Base-by-base conservation (phyloP, 2,888 invertebrate genomes). In the Bombylius major region DNA sequence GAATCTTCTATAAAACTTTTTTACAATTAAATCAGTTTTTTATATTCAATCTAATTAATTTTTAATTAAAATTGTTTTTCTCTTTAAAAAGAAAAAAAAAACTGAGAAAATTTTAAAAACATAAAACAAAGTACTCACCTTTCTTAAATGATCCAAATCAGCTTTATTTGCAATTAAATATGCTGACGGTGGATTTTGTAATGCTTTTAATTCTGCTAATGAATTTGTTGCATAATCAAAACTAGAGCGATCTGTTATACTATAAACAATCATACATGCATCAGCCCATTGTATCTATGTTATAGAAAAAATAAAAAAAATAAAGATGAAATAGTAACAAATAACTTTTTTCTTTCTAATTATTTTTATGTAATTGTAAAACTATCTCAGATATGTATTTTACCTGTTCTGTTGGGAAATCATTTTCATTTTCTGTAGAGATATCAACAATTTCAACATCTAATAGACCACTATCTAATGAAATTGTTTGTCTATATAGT, bases 391-490 rank as follows among this genome's bases (percentile, higher is more conserved):
- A 36, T 36, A n/a, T n/a, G n/a, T n/a, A 8, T 57, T 63, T 70
- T 73, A 79, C 79, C 77, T 80, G 80, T 70, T 80, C 80, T 62
- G 78, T 70, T 55, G 80, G 79, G 64, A 80, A 79, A 59, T 67
- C 67, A 71, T 80, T 81, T 60, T 80, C 78, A 69, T 82, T 83
- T 63, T 82, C 81, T 61, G 84, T 84, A 62, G 86, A 86, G 54
- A 87, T 85, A 72, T 88, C 88, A 59, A 87, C 84, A 60, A 88
- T 86, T 75, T 88, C 87, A 59, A 88, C 80, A 69, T 87, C 86
- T 60, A 87, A 76, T 34, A 83, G 79, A 50, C 82, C 79, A 64
- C 84, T 84, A 70, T 86, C 86, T 56, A 67, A 60, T 39, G 82
- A 82, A 59, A 88, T 79, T 23, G 83, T 84, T 71, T 87, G 87